A percentile compares a stretch with the other conserved stretches of the same genome.
Conservation (phyloP, 2,888 invertebrate genomes). For the Drosophila dives region DNA sequence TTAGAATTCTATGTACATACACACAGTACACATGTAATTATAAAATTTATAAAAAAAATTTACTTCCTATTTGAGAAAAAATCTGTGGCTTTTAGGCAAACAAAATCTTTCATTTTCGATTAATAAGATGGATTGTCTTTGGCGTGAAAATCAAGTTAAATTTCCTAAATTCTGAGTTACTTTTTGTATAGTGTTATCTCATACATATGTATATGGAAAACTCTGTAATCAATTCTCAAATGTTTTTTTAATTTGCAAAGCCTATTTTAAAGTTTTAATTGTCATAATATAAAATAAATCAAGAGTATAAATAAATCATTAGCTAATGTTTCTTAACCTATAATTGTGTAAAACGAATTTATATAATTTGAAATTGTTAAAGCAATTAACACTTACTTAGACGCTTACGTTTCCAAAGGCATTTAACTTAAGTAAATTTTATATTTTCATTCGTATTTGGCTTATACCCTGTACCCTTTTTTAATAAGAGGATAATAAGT, state of each 20-base stretch:
- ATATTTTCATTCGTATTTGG: not conserved
- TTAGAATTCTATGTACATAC: not conserved
- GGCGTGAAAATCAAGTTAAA: not conserved
- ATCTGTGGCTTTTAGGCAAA: not conserved
- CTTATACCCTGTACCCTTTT: not conserved
- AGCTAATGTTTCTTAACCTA: not conserved
- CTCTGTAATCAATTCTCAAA: not conserved
- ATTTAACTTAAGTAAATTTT: not conserved
- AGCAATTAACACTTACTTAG: constrained; percentile 4
- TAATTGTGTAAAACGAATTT: not conserved
- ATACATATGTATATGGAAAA: not conserved
- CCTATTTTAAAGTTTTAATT: constrained; percentile 8
- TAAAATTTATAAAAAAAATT: not conserved
- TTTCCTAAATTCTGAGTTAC: not conserved
- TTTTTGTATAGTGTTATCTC: not conserved
- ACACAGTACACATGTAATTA: not conserved
- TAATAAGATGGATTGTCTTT: not conserved
- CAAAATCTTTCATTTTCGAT: not conserved
- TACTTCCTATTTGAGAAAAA: not conserved
- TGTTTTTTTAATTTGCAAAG: constrained; percentile 1
- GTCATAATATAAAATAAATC: not conserved
- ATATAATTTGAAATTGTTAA: not conserved
- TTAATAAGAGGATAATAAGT: not conserved
- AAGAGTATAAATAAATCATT: not conserved
- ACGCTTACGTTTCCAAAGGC: not conserved